Evolutionary conservation across 2,888 invertebrate species (phyloP).

Genomic region (Congeria kusceri): DNA sequence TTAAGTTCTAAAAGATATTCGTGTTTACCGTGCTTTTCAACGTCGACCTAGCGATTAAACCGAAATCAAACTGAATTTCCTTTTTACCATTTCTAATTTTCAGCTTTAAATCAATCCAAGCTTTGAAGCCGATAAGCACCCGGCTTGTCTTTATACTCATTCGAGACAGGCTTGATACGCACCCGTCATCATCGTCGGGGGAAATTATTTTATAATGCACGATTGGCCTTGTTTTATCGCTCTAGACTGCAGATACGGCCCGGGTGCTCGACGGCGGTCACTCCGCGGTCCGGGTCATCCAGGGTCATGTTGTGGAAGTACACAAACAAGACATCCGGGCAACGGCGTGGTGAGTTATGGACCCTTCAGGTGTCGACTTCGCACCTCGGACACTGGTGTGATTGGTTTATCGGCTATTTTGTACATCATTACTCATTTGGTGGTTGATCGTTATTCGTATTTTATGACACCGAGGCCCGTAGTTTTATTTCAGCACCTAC

Average conservation of each 20-base stretch:
- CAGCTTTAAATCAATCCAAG: constrained; percentile 55
- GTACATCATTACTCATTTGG: no score
- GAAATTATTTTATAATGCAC: constrained; percentile 63
- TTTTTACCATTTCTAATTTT: constrained; percentile 42
- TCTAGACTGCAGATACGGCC: constrained; percentile 14
- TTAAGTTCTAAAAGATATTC: constrained; percentile 64
- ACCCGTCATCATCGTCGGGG: constrained; percentile 22
- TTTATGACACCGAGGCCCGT: no score
- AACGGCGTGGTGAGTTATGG: constrained; percentile 39
- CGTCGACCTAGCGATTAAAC: constrained; percentile 52
- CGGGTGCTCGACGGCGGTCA: background rate
- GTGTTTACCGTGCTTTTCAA: constrained; percentile 57
- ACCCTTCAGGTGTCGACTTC: constrained; percentile 35
- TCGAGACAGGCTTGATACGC: constrained; percentile 40
- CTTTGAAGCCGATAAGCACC: constrained; percentile 60
- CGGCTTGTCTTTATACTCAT: constrained; percentile 41
- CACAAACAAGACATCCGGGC: no score
- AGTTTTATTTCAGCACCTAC: no score
- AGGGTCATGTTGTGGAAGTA: background rate
- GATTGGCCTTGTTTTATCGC: constrained; percentile 21
- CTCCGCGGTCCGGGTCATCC: constrained; percentile 10
- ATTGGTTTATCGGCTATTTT: no score
- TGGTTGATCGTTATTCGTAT: no score
- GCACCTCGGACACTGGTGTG: constrained; percentile 28
- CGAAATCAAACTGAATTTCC: constrained; percentile 35